Percentiles rank a stretch among this genome's conserved stretches.
phyloP scores from a whole-genome alignment of 2,888 invertebrate genomes.

The Dusona sp. region DNA sequence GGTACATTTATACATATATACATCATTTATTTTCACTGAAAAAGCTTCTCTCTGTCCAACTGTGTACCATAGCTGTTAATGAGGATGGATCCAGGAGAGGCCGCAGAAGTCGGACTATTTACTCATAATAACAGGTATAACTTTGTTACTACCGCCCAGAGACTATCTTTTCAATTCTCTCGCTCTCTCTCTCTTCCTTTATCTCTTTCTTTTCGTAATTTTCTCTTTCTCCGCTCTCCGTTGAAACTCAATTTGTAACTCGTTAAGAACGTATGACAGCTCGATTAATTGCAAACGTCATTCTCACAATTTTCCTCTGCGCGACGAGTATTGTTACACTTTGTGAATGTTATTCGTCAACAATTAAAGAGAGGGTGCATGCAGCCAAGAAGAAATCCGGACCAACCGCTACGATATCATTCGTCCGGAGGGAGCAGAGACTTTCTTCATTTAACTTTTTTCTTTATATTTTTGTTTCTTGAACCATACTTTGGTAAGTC shows the following conservation, averaged over 20 bases:
- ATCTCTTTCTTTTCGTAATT: not conserved
- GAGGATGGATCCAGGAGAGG: slow-evolving; percentile 29
- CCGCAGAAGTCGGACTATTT: slow-evolving; percentile 27
- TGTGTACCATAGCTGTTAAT: slow-evolving; percentile 41
- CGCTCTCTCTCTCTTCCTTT: not conserved
- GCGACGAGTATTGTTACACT: not conserved
- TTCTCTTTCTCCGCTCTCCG: not conserved
- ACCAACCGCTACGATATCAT: not conserved
- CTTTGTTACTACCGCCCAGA: slow-evolving; percentile 15
- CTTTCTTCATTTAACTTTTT: not conserved
- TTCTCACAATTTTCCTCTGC: not conserved
- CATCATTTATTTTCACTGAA: slow-evolving; percentile 12
- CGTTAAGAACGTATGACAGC: slow-evolving; percentile 26
- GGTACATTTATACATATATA: not conserved
- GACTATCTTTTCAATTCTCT: not conserved
- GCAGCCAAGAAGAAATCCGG: not conserved
- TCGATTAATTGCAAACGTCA: slow-evolving; percentile 45
- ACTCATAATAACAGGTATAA: slow-evolving; percentile 32
- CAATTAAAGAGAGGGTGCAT: not conserved
- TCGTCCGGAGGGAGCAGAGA: not conserved
- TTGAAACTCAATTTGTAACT: slow-evolving; percentile 45
- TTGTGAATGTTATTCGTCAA: not conserved
- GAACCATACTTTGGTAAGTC: too few relatives aligned
- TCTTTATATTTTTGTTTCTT: not conserved
- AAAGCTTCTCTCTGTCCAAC: slow-evolving; percentile 15